phyloP scores from a whole-genome alignment of 2,113 vertebrate genomes.

The Spea bombifrons region DNA sequence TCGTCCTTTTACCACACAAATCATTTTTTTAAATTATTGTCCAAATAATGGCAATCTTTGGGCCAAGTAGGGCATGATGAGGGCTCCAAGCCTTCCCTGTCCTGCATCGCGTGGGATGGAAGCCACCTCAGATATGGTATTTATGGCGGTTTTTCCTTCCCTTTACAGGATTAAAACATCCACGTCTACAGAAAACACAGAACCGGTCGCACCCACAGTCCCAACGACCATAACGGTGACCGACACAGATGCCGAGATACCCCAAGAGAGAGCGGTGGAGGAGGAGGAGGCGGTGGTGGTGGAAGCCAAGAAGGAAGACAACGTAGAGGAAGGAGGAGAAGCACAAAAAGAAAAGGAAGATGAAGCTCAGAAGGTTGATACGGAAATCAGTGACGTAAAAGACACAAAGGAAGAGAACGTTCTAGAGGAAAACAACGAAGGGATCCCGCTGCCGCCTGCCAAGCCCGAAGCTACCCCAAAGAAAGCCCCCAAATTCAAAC shows the following conservation, averaged over 20 bases:
- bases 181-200: background rate
- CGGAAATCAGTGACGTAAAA: background rate
- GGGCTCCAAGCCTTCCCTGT: too few species aligned
- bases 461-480: conserved; percentile 26
- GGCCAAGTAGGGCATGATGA: too few species aligned
- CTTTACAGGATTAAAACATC: conserved; percentile 47
- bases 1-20: background rate
- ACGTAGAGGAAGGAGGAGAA: background rate
- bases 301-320: background rate
- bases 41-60: too few species aligned
- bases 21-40: too few species aligned
- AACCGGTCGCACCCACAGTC: background rate
- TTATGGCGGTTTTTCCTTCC: conserved; percentile 31
- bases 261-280: background rate
- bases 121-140: background rate
- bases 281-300: background rate
- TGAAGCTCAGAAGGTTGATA: background rate
- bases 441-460: background rate
- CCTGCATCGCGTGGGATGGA: too few species aligned
- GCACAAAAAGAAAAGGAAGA: background rate
- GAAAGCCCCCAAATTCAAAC: conserved; percentile 51
- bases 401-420: background rate
- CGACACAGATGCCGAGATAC: background rate
- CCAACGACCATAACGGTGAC: background rate
- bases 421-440: background rate